Percentiles rank a stretch among this genome's conserved stretches.
phyloP scores from a whole-genome alignment of 2,113 vertebrate species.

The Mormyrus iriodes region DNA sequence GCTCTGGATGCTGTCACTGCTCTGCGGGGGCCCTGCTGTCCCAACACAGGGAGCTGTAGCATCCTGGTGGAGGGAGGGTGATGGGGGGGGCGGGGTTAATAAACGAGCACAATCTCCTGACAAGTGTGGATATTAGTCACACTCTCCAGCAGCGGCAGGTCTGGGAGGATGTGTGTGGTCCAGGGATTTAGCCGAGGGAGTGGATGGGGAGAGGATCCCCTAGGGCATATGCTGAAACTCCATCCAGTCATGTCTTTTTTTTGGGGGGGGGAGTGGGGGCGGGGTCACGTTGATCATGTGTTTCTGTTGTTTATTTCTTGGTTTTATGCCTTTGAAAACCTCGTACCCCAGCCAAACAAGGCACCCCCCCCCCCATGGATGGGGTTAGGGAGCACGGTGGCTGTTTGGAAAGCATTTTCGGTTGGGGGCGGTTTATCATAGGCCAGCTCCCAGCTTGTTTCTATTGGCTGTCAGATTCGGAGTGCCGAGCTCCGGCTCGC shows the following conservation, averaged over 20 bases:
- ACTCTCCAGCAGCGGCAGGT: slow-evolving; percentile 23
- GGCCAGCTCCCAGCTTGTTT: neutral
- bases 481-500: neutral
- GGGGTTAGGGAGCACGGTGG: neutral
- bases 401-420: neutral
- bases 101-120: slow-evolving; percentile 23
- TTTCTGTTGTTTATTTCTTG: neutral
- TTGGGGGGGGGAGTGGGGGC: neutral
- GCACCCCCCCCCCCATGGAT: neutral
- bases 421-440: neutral
- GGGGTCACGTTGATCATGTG: neutral
- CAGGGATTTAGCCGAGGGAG: neutral
- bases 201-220: neutral
- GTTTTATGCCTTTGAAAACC: neutral
- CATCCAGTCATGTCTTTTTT: neutral
- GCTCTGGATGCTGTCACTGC: neutral
- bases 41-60: neutral
- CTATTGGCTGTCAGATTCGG: neutral
- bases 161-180: slow-evolving; percentile 19
- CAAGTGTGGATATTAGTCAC: slow-evolving; percentile 36
- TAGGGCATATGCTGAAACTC: neutral
- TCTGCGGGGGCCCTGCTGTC: neutral
- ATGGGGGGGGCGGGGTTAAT: neutral
- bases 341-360: neutral
- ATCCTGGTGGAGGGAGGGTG: neutral